Percentiles rank a stretch among this genome's conserved stretches.
phyloP scores from a whole-genome alignment of 2,888 invertebrate genomes.

The Xylocampa areola region DNA sequence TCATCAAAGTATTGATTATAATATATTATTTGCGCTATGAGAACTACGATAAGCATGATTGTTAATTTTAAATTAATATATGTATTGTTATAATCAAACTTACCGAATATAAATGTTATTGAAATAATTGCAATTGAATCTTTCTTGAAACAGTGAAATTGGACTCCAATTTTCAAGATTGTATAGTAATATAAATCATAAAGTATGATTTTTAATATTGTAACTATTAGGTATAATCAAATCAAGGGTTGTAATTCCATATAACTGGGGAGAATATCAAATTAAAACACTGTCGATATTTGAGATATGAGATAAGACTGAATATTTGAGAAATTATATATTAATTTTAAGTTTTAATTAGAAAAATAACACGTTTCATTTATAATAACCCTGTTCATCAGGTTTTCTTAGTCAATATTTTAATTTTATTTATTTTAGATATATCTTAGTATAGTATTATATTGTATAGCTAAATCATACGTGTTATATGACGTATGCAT shows the following conservation, averaged over 20 bases:
- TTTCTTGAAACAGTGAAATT: conserved; percentile 13
- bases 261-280: no score
- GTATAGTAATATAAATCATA: not conserved
- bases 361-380: conserved; percentile 8
- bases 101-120: conserved; percentile 35
- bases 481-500: conserved; percentile 12
- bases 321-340: no score
- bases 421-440: conserved; percentile 6
- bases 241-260: no score
- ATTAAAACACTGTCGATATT: no score
- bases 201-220: not conserved
- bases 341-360: not conserved
- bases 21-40: conserved; percentile 4
- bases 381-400: conserved; percentile 23
- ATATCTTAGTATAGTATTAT: conserved; percentile 4
- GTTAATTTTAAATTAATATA: conserved; percentile 26
- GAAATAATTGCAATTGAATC: not conserved
- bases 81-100: conserved; percentile 41
- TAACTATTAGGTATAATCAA: no score
- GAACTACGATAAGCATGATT: conserved; percentile 13
- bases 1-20: conserved; percentile 43
- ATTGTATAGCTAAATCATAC: conserved; percentile 43
- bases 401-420: conserved; percentile 22
- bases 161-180: conserved; percentile 5
- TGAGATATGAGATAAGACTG: no score